Percentiles rank a stretch among this genome's conserved stretches.
Evolutionary conservation across 1,140 invertebrate genomes (phyloP).

Genomic region (Eupristina koningsbergeri): DNA sequence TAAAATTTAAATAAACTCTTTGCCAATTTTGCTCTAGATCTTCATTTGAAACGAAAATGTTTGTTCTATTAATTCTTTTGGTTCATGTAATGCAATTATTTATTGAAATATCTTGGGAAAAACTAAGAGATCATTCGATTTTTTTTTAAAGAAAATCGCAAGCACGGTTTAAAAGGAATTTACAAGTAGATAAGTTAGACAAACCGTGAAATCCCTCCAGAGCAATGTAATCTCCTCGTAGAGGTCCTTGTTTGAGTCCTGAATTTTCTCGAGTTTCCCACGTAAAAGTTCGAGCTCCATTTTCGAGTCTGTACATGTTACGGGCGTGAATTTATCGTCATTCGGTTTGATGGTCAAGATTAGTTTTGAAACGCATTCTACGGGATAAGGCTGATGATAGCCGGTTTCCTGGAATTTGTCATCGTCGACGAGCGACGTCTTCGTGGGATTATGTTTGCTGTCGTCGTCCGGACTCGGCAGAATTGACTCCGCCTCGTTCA

Average conservation of each 20-base stretch:
- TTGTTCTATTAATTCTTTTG: no score
- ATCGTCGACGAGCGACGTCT: background rate
- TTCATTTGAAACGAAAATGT: no score
- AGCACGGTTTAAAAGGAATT: background rate
- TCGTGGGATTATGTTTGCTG: background rate
- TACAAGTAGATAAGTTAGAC: background rate
- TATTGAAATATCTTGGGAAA: no score
- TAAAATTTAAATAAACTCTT: no score
- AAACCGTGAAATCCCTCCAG: slow-evolving; percentile 62
- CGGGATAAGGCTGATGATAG: slow-evolving; percentile 55
- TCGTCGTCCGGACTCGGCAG: slow-evolving; percentile 45
- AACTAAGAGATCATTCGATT: no score
- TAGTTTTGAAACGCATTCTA: slow-evolving; percentile 64
- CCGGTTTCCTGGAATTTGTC: slow-evolving; percentile 55
- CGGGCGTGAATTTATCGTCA: slow-evolving; percentile 33
- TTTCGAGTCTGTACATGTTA: background rate
- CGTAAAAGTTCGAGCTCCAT: slow-evolving; percentile 54
- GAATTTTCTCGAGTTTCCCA: slow-evolving; percentile 60
- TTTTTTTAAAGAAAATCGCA: no score
- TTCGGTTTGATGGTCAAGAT: slow-evolving; percentile 63
- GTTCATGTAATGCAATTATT: no score
- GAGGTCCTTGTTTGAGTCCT: slow-evolving; percentile 60
- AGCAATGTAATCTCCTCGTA: slow-evolving; percentile 60
- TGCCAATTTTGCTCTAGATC: no score
- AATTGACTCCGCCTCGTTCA: slow-evolving; percentile 6